phyloP scores from a whole-genome alignment of 2,113 vertebrate species.

The Alligator sinensis region DNA sequence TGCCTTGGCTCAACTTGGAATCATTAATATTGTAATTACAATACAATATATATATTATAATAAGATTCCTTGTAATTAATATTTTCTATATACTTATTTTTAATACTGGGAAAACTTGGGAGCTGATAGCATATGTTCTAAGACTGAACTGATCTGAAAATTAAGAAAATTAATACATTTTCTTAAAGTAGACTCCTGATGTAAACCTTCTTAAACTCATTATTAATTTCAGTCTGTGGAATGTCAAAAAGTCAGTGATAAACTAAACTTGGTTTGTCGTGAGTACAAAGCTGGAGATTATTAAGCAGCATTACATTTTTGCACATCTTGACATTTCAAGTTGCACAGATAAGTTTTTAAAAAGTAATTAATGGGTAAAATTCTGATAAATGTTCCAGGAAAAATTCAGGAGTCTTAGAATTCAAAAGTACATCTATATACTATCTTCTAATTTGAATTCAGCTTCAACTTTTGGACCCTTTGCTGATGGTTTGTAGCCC shows the following conservation, averaged over 20 bases:
- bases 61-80: background rate
- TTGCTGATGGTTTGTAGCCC: no score
- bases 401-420: background rate
- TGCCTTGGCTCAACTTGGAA: background rate
- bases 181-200: background rate
- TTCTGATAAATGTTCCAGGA: background rate
- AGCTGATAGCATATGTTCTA: background rate
- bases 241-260: background rate
- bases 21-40: background rate
- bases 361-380: background rate
- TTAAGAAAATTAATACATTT: background rate
- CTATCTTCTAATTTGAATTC: no score
- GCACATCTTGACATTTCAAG: background rate
- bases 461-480: no score
- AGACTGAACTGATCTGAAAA: background rate
- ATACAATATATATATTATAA: no score
- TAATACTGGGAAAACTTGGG: background rate
- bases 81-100: background rate
- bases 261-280: background rate
- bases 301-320: background rate
- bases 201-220: background rate
- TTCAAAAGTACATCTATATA: background rate
- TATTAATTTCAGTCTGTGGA: background rate
- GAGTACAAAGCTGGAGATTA: fast-evolving
- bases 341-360: background rate